Evolutionary conservation across 2,113 vertebrate genomes (phyloP).

Genomic region (Phylloscopus whistleri): DNA sequence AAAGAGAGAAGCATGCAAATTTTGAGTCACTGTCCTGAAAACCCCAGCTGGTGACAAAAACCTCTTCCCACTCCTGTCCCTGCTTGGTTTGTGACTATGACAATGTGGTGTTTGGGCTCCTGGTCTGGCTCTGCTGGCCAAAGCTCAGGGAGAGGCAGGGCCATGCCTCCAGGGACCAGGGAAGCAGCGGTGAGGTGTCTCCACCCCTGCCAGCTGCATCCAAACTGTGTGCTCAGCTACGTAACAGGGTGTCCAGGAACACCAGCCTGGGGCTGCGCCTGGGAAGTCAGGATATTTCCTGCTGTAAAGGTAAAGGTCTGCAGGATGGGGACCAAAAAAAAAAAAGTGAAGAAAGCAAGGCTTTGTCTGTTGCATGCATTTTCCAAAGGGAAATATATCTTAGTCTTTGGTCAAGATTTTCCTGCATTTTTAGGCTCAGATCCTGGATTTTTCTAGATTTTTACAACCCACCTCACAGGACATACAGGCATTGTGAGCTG

Average conservation of each 20-base stretch:
- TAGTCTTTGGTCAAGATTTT: not conserved
- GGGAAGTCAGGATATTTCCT: not conserved
- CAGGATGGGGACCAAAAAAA: not conserved
- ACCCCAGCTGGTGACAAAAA: not conserved
- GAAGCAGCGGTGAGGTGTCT: fast-evolving
- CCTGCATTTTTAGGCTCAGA: not conserved
- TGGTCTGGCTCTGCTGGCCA: fast-evolving
- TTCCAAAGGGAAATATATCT: not conserved
- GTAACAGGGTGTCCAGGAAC: not conserved
- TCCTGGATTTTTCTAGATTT: not conserved
- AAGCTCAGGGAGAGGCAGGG: not conserved
- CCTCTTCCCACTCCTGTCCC: not conserved
- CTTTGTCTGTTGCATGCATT: not conserved
- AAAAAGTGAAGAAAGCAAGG: not conserved
- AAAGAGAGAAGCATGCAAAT: not conserved
- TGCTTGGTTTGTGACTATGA: fast-evolving
- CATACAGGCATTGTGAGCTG: not conserved
- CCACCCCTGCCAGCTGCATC: not conserved
- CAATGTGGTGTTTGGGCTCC: fast-evolving
- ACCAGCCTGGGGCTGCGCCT: fast-evolving
- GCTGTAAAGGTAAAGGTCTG: not conserved
- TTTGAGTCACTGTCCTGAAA: not conserved
- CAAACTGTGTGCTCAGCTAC: not conserved
- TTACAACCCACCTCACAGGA: not conserved
- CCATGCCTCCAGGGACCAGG: not conserved